Conservation (phyloP, 92 coral and sea anemone genomes). For the Scolanthus callimorphus region DNA sequence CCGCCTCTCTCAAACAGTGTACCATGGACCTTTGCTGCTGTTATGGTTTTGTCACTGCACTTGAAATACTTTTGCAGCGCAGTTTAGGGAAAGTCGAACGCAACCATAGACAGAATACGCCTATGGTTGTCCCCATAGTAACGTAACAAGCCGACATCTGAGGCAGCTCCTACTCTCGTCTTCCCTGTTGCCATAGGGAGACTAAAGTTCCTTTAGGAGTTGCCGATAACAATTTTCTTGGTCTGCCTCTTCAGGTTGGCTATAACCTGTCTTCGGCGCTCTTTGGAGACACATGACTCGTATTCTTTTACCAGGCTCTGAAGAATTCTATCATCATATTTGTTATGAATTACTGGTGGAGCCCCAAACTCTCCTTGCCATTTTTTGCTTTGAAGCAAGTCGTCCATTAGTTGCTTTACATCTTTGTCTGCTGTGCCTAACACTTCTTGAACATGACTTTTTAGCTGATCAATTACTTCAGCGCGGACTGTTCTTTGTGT, state of each 20-base stretch:
- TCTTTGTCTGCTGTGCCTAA: not conserved
- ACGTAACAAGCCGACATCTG: not conserved
- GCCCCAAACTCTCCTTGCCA: conserved; percentile 1
- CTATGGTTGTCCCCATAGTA: conserved; percentile 2
- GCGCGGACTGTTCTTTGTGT: not conserved
- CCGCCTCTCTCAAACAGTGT: conserved; percentile 45
- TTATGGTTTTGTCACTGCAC: conserved; percentile 14
- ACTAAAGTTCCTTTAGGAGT: not conserved
- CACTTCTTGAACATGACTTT: not conserved
- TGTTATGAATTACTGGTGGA: not conserved
- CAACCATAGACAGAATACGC: conserved; percentile 1
- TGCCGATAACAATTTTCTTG: too few relatives aligned
- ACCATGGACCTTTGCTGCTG: conserved; percentile 50
- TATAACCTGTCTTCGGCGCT: not conserved
- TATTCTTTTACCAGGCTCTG: not conserved
- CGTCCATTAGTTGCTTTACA: not conserved
- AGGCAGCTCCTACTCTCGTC: conserved; percentile 2
- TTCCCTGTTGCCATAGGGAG: not conserved
- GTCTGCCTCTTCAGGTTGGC: not conserved
- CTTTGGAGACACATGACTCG: not conserved
- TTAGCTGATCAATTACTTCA: not conserved
- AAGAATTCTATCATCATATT: not conserved
- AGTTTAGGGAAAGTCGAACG: not conserved
- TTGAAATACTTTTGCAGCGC: not conserved
- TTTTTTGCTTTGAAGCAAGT: not conserved